Conservation (phyloP, 2,113 vertebrate species). For the Gambusia affinis region DNA sequence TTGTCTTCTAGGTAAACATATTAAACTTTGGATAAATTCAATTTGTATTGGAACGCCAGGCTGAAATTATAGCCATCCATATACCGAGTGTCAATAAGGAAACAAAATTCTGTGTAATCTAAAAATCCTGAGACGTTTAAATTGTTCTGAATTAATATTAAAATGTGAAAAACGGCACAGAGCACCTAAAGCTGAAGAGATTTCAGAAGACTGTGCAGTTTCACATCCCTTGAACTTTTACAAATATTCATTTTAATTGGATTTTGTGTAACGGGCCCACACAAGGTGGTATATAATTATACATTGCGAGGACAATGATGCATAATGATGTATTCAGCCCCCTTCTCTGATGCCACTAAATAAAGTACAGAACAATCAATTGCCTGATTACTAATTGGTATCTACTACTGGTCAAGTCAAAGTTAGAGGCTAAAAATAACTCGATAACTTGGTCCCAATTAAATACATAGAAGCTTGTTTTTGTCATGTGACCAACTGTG, state of each 20-base stretch:
- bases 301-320: no score
- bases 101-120: constrained; percentile 3
- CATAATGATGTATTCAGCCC: neutral
- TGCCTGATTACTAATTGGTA: no score
- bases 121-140: constrained; percentile 24
- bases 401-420: neutral
- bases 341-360: no score
- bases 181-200: neutral
- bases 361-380: no score
- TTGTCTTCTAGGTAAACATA: constrained; percentile 62
- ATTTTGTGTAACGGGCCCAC: no score
- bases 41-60: constrained; percentile 37
- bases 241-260: no score
- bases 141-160: constrained; percentile 4
- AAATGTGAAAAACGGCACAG: constrained; percentile 18
- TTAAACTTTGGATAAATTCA: constrained; percentile 62
- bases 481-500: neutral
- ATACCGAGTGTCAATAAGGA: constrained; percentile 49
- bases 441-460: neutral
- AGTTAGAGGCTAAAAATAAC: neutral
- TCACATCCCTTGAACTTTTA: no score
- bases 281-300: no score
- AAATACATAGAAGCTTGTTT: neutral
- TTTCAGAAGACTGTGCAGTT: neutral
- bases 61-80: constrained; percentile 35